phyloP scores from a whole-genome alignment of 2,888 invertebrate genomes.

The Drosophila mercatorum region DNA sequence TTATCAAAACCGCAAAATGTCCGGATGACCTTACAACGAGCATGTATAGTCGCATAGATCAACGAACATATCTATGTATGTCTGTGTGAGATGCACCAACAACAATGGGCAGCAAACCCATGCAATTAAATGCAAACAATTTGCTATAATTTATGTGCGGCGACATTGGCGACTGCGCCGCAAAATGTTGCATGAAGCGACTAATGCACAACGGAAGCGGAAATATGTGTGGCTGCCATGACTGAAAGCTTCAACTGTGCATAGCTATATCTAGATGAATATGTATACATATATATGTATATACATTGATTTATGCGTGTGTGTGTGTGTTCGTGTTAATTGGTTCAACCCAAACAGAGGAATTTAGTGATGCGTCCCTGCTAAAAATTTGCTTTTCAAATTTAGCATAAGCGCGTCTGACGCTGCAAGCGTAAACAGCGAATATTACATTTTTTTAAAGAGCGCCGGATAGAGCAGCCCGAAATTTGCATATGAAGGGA shows the following conservation, averaged over 20 bases:
- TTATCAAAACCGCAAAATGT: conserved; percentile 51
- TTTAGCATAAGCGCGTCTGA: conserved; percentile 28
- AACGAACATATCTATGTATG: not conserved
- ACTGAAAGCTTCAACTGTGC: conserved; percentile 15
- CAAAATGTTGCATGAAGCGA: conserved; percentile 57
- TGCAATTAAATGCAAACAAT: conserved; percentile 80
- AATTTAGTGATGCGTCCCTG: conserved; percentile 54
- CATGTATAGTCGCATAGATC: conserved; percentile 5
- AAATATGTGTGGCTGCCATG: conserved; percentile 70
- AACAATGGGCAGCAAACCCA: conserved; percentile 43
- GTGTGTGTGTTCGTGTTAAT: conserved; percentile 41
- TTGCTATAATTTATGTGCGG: conserved; percentile 77
- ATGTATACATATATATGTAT: not conserved
- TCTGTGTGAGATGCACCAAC: conserved; percentile 45
- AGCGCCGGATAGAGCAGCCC: conserved; percentile 6
- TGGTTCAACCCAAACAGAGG: conserved; percentile 45
- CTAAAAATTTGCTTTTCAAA: conserved; percentile 64
- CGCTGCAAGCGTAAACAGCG: not conserved
- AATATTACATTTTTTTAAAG: not conserved
- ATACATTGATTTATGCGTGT: not conserved
- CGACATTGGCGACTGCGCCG: conserved; percentile 42
- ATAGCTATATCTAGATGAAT: not conserved
- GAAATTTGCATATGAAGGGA: conserved; percentile 39
- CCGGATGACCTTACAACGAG: conserved; percentile 17
- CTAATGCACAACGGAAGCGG: conserved; percentile 78